These are phyloP conservation scores for Rhinoptilus africanus DNA, from an alignment of 2,113 vertebrate genomes.

Conservation along the genomic window DNA sequence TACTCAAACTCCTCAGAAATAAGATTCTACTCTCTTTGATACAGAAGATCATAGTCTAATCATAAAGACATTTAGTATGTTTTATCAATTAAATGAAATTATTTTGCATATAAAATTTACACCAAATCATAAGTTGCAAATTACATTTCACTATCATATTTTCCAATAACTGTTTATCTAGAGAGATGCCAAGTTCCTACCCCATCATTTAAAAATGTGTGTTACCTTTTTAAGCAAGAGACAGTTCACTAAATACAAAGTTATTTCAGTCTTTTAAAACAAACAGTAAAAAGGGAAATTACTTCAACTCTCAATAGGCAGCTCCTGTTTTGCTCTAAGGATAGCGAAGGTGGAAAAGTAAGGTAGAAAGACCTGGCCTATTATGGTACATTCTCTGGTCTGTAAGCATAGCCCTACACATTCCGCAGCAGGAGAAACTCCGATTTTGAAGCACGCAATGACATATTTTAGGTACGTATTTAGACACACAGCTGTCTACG, in stretches of 20 bases:
- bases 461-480: neutral
- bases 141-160: neutral
- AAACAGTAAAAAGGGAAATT: neutral
- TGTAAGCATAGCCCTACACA: neutral
- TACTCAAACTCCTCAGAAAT: neutral
- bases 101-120: neutral
- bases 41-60: neutral
- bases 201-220: neutral
- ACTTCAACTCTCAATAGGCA: neutral
- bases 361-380: neutral
- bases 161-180: neutral
- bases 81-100: neutral
- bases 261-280: neutral
- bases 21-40: neutral
- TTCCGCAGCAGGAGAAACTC: neutral
- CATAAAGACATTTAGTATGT: neutral
- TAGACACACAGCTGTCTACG: neutral
- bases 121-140: neutral
- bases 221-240: neutral
- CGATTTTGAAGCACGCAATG: neutral
- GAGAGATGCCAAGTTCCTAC: neutral
- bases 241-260: neutral
- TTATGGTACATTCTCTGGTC: neutral
- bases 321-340: neutral
- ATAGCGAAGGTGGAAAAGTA: neutral